phyloP scores from a whole-genome alignment of 2,113 vertebrate genomes.

The Chrysochloris asiatica region DNA sequence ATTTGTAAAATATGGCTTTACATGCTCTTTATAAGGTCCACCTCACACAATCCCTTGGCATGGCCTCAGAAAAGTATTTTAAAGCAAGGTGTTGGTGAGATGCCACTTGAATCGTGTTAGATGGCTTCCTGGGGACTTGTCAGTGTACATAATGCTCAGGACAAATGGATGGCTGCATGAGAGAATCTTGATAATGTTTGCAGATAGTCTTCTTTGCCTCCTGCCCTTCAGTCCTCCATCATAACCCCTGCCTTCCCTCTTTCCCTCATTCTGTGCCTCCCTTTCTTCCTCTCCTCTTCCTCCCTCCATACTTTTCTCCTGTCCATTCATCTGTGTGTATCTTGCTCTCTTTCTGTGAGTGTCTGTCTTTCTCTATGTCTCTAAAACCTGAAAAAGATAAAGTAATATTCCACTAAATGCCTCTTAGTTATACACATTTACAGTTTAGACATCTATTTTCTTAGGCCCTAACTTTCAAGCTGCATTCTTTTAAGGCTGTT shows the following conservation, averaged over 20 bases:
- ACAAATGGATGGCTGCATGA: neutral
- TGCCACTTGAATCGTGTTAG: neutral
- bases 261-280: neutral
- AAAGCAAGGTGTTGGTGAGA: neutral
- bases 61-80: neutral
- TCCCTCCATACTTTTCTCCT: neutral
- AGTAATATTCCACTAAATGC: neutral
- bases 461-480: neutral
- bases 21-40: neutral
- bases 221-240: too few species aligned
- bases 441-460: neutral
- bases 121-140: constrained; percentile 21
- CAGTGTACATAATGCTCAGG: neutral
- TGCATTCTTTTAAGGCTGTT: neutral
- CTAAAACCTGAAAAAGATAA: neutral
- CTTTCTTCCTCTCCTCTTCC: too few species aligned
- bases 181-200: neutral
- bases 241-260: too few species aligned
- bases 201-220: fast-evolving
- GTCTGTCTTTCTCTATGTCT: neutral
- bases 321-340: neutral
- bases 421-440: neutral
- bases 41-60: neutral
- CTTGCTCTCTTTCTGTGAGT: neutral
- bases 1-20: constrained; percentile 48